A percentile compares a stretch with the other conserved stretches of the same genome.
These are phyloP conservation scores for Drosophila melanica DNA, from an alignment of 1,140 invertebrate genomes.

Conservation along the genomic window DNA sequence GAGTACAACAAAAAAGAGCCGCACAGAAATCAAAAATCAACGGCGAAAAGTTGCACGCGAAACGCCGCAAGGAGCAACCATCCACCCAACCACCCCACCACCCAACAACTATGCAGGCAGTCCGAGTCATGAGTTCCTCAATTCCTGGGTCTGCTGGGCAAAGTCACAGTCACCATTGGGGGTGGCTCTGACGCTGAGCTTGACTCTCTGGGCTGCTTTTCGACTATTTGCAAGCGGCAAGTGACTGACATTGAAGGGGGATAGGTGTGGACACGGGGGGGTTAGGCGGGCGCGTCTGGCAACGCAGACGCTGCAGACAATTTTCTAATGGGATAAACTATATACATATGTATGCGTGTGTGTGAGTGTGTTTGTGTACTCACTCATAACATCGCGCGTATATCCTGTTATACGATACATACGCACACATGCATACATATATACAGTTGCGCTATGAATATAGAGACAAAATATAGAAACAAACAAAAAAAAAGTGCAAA, in stretches of 20 bases:
- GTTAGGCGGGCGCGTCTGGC: constrained; percentile 27
- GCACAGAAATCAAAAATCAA: constrained; percentile 76
- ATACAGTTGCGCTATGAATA: background rate
- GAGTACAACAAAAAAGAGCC: constrained; percentile 53
- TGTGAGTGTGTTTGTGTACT: constrained; percentile 15
- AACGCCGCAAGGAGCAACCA: constrained; percentile 32
- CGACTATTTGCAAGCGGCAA: constrained; percentile 52
- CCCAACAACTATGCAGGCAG: constrained; percentile 15
- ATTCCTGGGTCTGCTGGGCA: constrained; percentile 6
- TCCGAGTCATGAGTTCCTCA: constrained; percentile 5
- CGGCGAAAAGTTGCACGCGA: constrained; percentile 58
- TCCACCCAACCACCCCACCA: constrained; percentile 25
- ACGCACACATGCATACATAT: constrained; percentile 1
- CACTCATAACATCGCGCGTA: constrained; percentile 28
- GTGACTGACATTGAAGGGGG: constrained; percentile 15
- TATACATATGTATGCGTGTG: constrained; percentile 19
- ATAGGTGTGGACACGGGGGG: background rate
- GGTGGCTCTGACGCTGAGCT: constrained; percentile 44
- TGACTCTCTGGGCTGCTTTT: constrained; percentile 40
- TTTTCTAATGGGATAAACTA: constrained; percentile 76
- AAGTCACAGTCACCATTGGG: constrained; percentile 31
- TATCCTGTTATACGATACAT: constrained; percentile 25
- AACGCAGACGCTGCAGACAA: constrained; percentile 61
- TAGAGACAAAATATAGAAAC: constrained; percentile 14
- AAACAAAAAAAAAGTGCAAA: constrained; percentile 17